These are phyloP conservation scores for Cyclargus thomasi DNA, from an alignment of 1,140 invertebrate genomes.

Conservation along the genomic window DNA sequence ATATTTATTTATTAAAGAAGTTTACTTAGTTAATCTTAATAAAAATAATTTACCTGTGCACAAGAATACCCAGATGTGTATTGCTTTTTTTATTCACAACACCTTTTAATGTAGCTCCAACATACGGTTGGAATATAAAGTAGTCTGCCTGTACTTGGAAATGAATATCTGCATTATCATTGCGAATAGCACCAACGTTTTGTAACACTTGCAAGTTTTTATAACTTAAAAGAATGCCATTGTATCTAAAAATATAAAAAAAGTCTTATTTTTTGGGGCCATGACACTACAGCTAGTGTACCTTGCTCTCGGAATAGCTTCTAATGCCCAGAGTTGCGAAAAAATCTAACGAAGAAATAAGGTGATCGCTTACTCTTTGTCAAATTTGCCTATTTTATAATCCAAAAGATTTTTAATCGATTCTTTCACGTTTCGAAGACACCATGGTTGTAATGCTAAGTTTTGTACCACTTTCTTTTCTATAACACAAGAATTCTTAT, in stretches of 20 bases:
- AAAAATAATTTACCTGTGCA: slow-evolving; percentile 71
- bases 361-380: slow-evolving; percentile 64
- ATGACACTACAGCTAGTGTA: too few relatives aligned
- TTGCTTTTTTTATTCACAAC: slow-evolving; percentile 78
- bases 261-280: background rate
- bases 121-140: slow-evolving; percentile 76
- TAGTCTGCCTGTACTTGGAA: slow-evolving; percentile 79
- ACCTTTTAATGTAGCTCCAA: slow-evolving; percentile 73
- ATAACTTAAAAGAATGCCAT: slow-evolving; percentile 79
- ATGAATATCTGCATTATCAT: slow-evolving; percentile 77
- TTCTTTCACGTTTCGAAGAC: slow-evolving; percentile 75
- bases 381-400: slow-evolving; percentile 74
- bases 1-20: too few relatives aligned
- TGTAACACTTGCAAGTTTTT: slow-evolving; percentile 78
- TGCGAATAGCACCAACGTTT: slow-evolving; percentile 70
- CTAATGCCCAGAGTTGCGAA: background rate
- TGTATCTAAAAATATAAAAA: slow-evolving; percentile 56
- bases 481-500: slow-evolving; percentile 76
- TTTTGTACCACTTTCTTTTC: slow-evolving; percentile 75
- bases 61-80: slow-evolving; percentile 78
- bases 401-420: slow-evolving; percentile 74
- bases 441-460: slow-evolving; percentile 77
- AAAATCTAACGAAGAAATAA: background rate
- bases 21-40: background rate
- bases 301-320: too few relatives aligned